Evolutionary conservation across 2,797 vertebrate species (phyloP), one percentile per base, ranked within the genome.

Genomic region (Helicolenus hilgendorfi): DNA sequence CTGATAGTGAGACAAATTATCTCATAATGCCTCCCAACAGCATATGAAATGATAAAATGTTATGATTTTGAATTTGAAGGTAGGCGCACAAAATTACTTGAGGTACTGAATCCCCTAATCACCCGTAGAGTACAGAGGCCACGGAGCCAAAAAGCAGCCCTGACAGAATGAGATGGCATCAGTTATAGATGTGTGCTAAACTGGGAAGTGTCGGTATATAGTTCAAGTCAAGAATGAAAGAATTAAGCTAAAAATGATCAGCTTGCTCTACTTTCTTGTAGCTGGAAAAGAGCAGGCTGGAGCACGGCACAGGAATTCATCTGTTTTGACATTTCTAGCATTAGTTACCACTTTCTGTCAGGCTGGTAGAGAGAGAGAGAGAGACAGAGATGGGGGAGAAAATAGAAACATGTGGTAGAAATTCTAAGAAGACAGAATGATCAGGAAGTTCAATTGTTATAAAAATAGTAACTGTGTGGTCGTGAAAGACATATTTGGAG

Each of bases 351-450:
- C 63, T 76, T 85, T 59, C 60, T 56, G 64, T 81, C 71, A 18
- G 64, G 63, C 8, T 49, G 73, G 13, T 18, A 10, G 22, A 15
- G 31, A 33, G 55, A 11, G 29, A 22, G 31, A 58, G 55, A 24
- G 4, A 53, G 59, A 33, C 2, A 1, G 45, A 29, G 29, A 79
- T n/a, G n/a, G 11, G 11, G 4, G 15, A 75, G 59, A 76, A 84
- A 83, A 85, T 22, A 64, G 77, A 77, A 90, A 88, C 24, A 74
- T 24, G 49, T 80, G 71, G 71, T 33, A 38, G 75, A 77, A 72
- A 75, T 63, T 80, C 38, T 74, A 85, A 60, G 36, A 18, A 59
- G 64, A 69, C 27, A 24, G 45, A 56, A n/a, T 58, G 36, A 87
- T 92, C 36, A 83, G 76, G 56, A 75, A 20, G 62, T 14, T 45